Base-by-base conservation (phyloP, 2,888 invertebrate genomes). In the Epicampocera succincta region DNA sequence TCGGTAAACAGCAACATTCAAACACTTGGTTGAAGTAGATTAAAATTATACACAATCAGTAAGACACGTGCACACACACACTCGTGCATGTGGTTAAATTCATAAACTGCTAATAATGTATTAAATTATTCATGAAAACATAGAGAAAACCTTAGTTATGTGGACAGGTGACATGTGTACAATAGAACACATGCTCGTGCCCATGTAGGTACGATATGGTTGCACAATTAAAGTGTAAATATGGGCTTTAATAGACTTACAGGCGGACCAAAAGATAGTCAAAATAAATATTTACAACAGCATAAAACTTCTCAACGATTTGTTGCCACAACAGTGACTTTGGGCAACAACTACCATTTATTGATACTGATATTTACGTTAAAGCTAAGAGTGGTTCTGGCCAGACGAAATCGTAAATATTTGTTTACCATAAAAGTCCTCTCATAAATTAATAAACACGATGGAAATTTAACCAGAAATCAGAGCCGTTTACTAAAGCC, bases 321-420 rank as follows among this genome's bases (percentile, higher is more conserved):
- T 52, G 69, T 72, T 76, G 54, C 46, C 71, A 75, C 58, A 48
- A 71, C 58, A 75, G 52, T 75, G 65, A 75, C 75, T 80, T 80
- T 42, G 17, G 42, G 66, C 61, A 73, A 81, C 74, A 69, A 65
- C 65, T 77, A 81, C 65, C 56, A 25, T 56, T n/a, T n/a, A 77
- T 73, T 81, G 77, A 77, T 81, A 73, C 69, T 81, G 73, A 74
- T 74, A 77, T 74, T 65, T 69, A 74, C 42, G 73, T 63, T 68
- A 63, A 73, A 42, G 54, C 54, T 61, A 44, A 44, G 65, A 48
- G n/a, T 19, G 8, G 3, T 4, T 33, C 33, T 33, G 29, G 33
- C 48, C 13, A 40, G 2, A 69, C 46, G 9, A 60, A 73, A 54
- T 17, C 17, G 38, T 46, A 15, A 48, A 63, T 65, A 46, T 56